Base-by-base conservation (phyloP, 2,888 invertebrate genomes). In the Pilophorus perplexus region DNA sequence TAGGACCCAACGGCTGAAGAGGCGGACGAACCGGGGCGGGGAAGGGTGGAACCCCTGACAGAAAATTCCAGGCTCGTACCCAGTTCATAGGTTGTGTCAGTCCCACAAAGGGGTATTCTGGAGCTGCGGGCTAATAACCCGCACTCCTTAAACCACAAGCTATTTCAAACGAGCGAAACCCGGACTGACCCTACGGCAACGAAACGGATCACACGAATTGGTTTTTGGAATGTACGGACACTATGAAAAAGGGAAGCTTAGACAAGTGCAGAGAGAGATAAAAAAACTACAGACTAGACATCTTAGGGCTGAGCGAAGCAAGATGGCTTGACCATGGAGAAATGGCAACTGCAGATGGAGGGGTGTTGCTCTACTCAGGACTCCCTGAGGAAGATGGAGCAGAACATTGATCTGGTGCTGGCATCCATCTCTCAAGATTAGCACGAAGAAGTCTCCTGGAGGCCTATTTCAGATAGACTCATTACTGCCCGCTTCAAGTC, bases 221-320 rank as follows among this genome's bases (percentile, higher is more conserved):
- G 50, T 8, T 50, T 50, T 50, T 50, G 50, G 50, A 50, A 50
- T 27, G 50, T 50, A 23, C 50, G 50, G 5, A 50, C 50, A 25
- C 6, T 50, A 50, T n/a, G 50, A 50, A 16, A 50, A 50, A 50
- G 50, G 50, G 27, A 50, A 50, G 14, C 27, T 50, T 6, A 27
- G 50, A 27, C 25, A 50, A 50, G 50, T 50, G 14, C 14, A 27
- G 27, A 50, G 16, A 50, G 50, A 50, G 16, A 50, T 50, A 27
- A 27, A 12, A 10, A 50, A 27, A n/a, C 28, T 50, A 50, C 50
- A 50, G 16, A 23, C 27, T 50, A 2, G 50, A 50, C 50, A 50
- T 50, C 12, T n/a, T 50, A 10, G 50, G 50, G 8, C 50, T 50
- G 2, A 50, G 50, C 50, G 50, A 50, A n/a, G 50, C 27, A 50